A percentile compares a stretch with the other conserved stretches of the same genome.
These are phyloP conservation scores for Puntigrus tetrazona DNA, from an alignment of 2,113 vertebrate species.

Conservation along the genomic window DNA sequence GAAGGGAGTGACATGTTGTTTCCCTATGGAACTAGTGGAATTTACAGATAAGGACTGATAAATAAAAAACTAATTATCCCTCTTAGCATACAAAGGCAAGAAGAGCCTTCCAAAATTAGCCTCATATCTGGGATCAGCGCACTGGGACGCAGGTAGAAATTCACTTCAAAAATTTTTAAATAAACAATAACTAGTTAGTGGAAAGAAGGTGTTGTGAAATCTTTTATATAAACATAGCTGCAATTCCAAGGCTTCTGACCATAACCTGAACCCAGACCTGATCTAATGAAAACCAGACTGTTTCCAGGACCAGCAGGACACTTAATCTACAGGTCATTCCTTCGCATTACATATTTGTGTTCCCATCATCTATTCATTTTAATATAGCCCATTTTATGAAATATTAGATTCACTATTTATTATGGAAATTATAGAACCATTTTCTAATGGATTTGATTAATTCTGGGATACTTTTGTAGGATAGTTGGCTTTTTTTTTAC, in stretches of 20 bases:
- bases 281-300: slow-evolving; percentile 60
- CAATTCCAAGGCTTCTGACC: slow-evolving; percentile 13
- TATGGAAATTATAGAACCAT: not conserved
- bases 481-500: no score
- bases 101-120: slow-evolving; percentile 6
- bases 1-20: slow-evolving; percentile 54
- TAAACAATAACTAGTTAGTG: not conserved
- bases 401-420: not conserved
- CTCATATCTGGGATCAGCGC: not conserved
- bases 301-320: slow-evolving; percentile 15
- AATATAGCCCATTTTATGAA: not conserved
- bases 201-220: slow-evolving; percentile 18
- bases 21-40: slow-evolving; percentile 56
- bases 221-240: slow-evolving; percentile 9
- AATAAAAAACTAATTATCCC: slow-evolving; percentile 24
- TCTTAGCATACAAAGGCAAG: not conserved
- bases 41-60: slow-evolving; percentile 39
- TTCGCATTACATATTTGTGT: not conserved
- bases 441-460: no score
- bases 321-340: not conserved
- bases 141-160: not conserved
- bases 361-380: not conserved
- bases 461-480: no score
- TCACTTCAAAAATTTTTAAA: slow-evolving; percentile 18
- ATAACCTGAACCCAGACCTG: slow-evolving; percentile 28